phyloP scores from a whole-genome alignment of 2,113 vertebrate genomes.

The Beaufortia kweichowensis region DNA sequence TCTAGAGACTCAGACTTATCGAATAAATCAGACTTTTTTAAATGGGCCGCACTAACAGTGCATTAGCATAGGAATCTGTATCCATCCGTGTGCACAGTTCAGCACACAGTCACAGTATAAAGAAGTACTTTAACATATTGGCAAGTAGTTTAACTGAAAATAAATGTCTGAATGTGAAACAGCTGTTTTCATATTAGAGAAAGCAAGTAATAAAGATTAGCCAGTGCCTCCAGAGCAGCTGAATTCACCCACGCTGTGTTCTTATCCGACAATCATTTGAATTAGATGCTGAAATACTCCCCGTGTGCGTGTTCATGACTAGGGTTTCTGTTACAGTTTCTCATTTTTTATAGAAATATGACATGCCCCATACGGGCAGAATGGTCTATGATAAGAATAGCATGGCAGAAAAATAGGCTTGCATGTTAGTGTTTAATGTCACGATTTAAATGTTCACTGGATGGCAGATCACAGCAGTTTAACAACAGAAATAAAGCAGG shows the following conservation, averaged over 20 bases:
- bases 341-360: not conserved
- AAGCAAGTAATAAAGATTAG: constrained; percentile 16
- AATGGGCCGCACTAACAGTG: too few species aligned
- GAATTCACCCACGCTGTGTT: not conserved
- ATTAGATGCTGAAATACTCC: constrained; percentile 1
- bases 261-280: constrained; percentile 22
- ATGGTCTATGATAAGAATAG: constrained; percentile 23
- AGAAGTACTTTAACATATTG: not conserved
- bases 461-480: not conserved
- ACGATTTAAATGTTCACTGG: constrained; percentile 1
- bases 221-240: constrained; percentile 4
- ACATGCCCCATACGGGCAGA: constrained; percentile 2
- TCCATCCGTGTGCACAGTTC: not conserved
- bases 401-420: constrained; percentile 1
- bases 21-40: too few species aligned
- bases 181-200: constrained; percentile 10
- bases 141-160: not conserved
- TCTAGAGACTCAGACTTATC: too few species aligned
- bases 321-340: constrained; percentile 9
- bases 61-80: too few species aligned
- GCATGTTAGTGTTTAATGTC: constrained; percentile 18
- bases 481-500: constrained; percentile 10
- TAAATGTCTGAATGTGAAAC: not conserved
- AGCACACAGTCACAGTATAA: not conserved
- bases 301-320: not conserved